Conservation (phyloP, 2,797 vertebrate species). For the Streptopelia turtur region DNA sequence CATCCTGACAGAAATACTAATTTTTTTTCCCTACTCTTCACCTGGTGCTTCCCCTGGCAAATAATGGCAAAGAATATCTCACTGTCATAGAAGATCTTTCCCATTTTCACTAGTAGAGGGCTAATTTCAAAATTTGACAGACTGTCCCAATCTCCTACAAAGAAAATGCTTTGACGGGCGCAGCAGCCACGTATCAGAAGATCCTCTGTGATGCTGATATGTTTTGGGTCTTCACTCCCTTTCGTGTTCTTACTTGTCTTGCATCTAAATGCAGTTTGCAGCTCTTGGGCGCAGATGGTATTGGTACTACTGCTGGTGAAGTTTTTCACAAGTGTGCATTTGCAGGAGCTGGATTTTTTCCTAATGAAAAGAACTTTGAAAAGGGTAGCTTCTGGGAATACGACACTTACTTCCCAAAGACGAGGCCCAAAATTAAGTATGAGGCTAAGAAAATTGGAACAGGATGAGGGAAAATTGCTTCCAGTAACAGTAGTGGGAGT, state of each 20-base stretch:
- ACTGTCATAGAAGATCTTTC: neutral
- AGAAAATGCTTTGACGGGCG: neutral
- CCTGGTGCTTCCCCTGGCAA: neutral
- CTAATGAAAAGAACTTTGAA: neutral
- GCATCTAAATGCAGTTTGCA: neutral
- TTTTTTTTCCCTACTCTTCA: neutral
- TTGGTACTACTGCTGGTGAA: neutral
- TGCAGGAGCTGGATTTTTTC: neutral
- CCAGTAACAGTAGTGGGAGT: neutral
- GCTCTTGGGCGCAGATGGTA: neutral
- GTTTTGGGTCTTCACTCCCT: neutral
- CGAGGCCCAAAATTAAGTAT: neutral
- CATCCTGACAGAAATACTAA: neutral
- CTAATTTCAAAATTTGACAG: neutral
- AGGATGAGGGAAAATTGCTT: neutral
- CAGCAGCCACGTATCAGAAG: neutral
- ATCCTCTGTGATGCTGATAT: neutral
- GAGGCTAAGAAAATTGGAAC: neutral
- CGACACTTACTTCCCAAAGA: neutral
- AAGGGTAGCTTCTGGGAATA: neutral
- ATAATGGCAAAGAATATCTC: neutral
- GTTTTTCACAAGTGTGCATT: neutral
- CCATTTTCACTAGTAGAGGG: neutral
- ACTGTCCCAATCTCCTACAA: neutral
- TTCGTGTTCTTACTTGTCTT: neutral